Conservation (phyloP, 2,888 invertebrate genomes). For the Drosophila affinis region DNA sequence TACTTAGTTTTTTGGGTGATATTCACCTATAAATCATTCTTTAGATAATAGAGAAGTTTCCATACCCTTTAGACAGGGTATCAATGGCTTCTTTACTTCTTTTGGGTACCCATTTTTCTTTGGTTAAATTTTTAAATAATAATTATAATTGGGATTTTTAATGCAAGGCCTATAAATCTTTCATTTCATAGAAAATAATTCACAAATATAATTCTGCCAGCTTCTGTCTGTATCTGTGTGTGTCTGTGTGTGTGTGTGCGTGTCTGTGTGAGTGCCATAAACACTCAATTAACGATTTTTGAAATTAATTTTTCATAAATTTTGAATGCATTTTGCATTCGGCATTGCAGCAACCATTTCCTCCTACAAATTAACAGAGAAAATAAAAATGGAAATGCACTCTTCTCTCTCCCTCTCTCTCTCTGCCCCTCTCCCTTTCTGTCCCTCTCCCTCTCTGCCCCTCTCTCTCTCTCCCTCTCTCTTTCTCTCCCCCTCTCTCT, state of each 20-base stretch:
- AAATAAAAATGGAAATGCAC: slow-evolving; percentile 51
- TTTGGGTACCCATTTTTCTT: too few relatives aligned
- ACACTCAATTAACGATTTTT: slow-evolving; percentile 82
- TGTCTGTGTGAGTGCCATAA: slow-evolving; percentile 65
- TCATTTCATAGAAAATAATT: slow-evolving; percentile 32
- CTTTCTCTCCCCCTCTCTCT: not conserved
- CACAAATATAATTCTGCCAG: slow-evolving; percentile 29
- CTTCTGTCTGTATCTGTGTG: not conserved
- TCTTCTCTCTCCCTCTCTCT: not conserved
- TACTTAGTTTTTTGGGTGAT: too few relatives aligned
- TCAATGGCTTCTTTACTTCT: not conserved
- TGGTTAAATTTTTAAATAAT: not conserved
- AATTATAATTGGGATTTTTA: slow-evolving; percentile 51
- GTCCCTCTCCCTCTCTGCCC: not conserved
- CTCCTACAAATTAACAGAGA: slow-evolving; percentile 67
- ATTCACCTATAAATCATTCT: too few relatives aligned
- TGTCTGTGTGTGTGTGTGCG: slow-evolving; percentile 1
- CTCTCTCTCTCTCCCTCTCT: slow-evolving; percentile 10
- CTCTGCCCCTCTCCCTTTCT: slow-evolving; percentile 1
- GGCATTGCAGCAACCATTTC: slow-evolving; percentile 58
- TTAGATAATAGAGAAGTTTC: too few relatives aligned
- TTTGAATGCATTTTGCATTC: slow-evolving; percentile 49
- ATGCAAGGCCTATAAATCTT: slow-evolving; percentile 62
- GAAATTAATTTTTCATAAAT: slow-evolving; percentile 82
- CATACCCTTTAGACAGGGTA: not conserved